Evolutionary conservation across 2,113 vertebrate species (phyloP).

Genomic region (Tiliqua scincoides): DNA sequence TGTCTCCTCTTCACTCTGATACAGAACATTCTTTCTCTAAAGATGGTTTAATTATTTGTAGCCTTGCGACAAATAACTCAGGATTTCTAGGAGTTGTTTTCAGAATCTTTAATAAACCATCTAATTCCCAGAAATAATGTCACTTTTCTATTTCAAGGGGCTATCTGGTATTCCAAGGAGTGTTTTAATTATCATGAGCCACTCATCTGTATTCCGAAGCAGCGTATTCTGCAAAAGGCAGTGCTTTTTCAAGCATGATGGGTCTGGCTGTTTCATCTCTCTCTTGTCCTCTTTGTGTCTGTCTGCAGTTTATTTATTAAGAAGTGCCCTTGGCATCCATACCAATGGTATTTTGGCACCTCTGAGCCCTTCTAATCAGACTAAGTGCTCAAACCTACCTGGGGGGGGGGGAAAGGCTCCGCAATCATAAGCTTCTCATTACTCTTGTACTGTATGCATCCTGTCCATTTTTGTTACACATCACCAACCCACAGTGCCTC

Average conservation of each 20-base stretch:
- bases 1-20: background rate
- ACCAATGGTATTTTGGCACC: background rate
- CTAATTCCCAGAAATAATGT: slow-evolving; percentile 17
- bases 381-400: slow-evolving; percentile 9
- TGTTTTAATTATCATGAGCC: slow-evolving; percentile 46
- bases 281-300: slow-evolving; percentile 2
- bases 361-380: slow-evolving; percentile 6
- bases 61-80: background rate
- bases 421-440: background rate
- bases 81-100: background rate
- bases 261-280: slow-evolving; percentile 4
- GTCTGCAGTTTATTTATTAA: slow-evolving; percentile 40
- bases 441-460: background rate
- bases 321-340: slow-evolving; percentile 21
- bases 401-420: background rate
- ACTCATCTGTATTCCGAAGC: slow-evolving; percentile 47
- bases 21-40: background rate
- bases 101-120: slow-evolving; percentile 1
- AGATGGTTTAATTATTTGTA: background rate
- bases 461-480: background rate
- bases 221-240: slow-evolving; percentile 37
- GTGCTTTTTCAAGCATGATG: background rate
- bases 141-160: slow-evolving; percentile 31
- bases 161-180: slow-evolving; percentile 2
- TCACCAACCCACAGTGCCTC: background rate